phyloP scores from a whole-genome alignment of 1,140 invertebrate genomes.

The Zaprionus ghesquierei region DNA sequence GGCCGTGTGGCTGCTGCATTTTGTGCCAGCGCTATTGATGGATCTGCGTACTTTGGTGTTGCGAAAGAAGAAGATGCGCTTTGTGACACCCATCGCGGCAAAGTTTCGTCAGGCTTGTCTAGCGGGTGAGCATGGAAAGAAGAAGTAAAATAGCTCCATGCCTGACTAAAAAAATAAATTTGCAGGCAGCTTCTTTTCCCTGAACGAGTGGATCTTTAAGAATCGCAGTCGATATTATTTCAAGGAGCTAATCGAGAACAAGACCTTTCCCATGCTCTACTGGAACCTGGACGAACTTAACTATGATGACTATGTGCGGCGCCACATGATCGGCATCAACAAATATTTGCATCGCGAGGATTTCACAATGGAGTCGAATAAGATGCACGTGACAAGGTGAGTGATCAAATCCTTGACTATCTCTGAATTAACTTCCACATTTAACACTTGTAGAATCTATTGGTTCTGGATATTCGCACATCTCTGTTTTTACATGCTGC shows the following conservation, averaged over 20 bases:
- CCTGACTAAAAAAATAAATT: not conserved
- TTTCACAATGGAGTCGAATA: conserved; percentile 86
- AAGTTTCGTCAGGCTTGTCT: conserved; percentile 90
- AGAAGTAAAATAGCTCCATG: no score
- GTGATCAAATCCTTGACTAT: not conserved
- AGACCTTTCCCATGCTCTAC: conserved; percentile 48
- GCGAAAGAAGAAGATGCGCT: conserved; percentile 88
- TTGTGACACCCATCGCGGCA: conserved; percentile 93
- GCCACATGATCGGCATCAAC: conserved; percentile 91
- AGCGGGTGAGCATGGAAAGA: conserved; percentile 76
- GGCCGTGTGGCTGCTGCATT: conserved; percentile 88
- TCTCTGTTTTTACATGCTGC: conserved; percentile 44
- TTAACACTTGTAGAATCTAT: conserved; percentile 55
- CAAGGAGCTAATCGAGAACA: conserved; percentile 53
- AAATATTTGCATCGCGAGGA: conserved; percentile 90
- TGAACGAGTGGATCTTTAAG: conserved; percentile 93
- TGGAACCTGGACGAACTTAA: conserved; percentile 83
- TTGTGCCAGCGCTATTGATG: conserved; percentile 90
- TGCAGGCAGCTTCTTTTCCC: conserved; percentile 92
- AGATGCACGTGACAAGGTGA: conserved; percentile 86
- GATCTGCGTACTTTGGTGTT: conserved; percentile 86
- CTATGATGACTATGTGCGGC: conserved; percentile 88
- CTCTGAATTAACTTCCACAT: not conserved
- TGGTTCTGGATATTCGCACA: conserved; percentile 69
- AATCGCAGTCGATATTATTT: conserved; percentile 89